Conservation (phyloP, 2,888 invertebrate species). For the Microplitis manilae region DNA sequence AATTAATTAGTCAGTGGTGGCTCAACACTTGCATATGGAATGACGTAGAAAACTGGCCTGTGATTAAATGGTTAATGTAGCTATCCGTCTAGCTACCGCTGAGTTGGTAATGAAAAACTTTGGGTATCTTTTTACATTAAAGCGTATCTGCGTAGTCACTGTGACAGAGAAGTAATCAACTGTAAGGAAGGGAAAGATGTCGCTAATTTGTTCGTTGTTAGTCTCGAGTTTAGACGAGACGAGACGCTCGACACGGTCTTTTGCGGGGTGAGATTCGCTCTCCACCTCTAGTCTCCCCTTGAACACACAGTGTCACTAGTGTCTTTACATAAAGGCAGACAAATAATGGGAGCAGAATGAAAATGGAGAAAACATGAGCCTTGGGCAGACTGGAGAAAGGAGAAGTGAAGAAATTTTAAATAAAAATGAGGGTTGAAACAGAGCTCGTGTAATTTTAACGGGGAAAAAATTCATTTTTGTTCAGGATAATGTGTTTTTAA, state of each 20-base stretch:
- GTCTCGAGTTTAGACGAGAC: slow-evolving; percentile 10
- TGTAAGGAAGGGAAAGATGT: slow-evolving; percentile 54
- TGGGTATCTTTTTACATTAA: slow-evolving; percentile 49
- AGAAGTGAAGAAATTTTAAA: neutral
- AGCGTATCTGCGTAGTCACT: slow-evolving; percentile 32
- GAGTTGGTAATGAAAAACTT: slow-evolving; percentile 29
- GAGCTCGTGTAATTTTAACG: no score
- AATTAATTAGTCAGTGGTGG: slow-evolving; percentile 28
- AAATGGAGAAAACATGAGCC: neutral
- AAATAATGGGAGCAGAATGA: slow-evolving; percentile 8
- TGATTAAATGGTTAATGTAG: neutral
- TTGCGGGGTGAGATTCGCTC: neutral
- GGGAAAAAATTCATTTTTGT: no score
- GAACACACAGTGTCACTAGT: neutral
- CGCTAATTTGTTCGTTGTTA: slow-evolving; percentile 59
- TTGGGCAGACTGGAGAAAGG: neutral
- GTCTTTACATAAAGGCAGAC: slow-evolving; percentile 8
- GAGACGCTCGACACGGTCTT: neutral
- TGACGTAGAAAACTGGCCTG: neutral
- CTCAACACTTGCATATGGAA: slow-evolving; percentile 5
- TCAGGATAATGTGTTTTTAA: no score
- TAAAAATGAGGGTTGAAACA: no score
- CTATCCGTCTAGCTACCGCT: neutral
- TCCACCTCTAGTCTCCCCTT: no score
- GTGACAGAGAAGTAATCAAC: slow-evolving; percentile 56